phyloP scores from a whole-genome alignment of 64 coral and sea anemone genomes.

The Porites australiensis region DNA sequence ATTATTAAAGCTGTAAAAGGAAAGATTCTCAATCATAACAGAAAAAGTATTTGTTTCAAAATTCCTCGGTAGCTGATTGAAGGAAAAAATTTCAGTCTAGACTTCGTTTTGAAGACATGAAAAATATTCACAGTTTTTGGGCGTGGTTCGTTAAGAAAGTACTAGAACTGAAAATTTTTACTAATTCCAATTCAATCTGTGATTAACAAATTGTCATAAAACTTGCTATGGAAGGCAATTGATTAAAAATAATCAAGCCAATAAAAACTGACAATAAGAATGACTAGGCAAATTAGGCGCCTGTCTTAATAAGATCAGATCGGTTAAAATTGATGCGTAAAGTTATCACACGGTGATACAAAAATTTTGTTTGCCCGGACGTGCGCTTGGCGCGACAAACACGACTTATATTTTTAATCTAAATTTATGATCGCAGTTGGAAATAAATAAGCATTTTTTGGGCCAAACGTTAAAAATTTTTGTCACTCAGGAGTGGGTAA shows the following conservation, averaged over 20 bases:
- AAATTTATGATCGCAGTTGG: neutral
- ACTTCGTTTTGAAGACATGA: too few species aligned
- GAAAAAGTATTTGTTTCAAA: too few species aligned
- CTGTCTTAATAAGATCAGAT: too few species aligned
- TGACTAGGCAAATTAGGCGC: too few species aligned
- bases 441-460: neutral
- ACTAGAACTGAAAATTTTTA: neutral
- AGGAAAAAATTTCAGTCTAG: too few species aligned
- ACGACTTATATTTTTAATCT: neutral
- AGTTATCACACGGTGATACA: neutral
- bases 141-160: neutral
- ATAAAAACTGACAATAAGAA: too few species aligned
- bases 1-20: neutral
- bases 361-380: neutral
- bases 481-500: too few species aligned
- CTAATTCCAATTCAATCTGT: neutral
- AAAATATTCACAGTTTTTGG: conserved; percentile 1
- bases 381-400: neutral
- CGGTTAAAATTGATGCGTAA: neutral
- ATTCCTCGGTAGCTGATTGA: too few species aligned
- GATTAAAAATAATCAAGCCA: neutral
- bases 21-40: neutral
- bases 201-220: neutral
- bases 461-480: too few species aligned
- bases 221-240: neutral